A percentile compares a stretch with the other conserved stretches of the same genome.
Evolutionary conservation across 2,113 vertebrate species (phyloP).

Genomic region (Brachyhypopomus gauderio): DNA sequence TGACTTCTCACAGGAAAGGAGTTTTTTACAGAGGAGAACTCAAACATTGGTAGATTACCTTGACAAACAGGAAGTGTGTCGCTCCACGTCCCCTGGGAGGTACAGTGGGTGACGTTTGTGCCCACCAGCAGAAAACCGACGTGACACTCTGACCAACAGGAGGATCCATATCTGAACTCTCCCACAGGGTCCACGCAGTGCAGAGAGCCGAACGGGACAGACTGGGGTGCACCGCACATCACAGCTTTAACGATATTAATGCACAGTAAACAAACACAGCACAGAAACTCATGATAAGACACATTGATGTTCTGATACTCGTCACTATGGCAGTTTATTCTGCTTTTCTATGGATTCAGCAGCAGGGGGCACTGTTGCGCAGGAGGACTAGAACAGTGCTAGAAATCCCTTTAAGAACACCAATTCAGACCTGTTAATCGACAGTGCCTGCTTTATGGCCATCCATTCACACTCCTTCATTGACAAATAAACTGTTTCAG

Average conservation of each 20-base stretch:
- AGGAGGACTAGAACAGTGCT: no score
- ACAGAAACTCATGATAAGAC: background rate
- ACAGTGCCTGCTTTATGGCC: no score
- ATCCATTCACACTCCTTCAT: no score
- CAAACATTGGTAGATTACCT: conserved; percentile 53
- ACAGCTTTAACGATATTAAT: conserved; percentile 52
- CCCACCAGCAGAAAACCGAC: conserved; percentile 69
- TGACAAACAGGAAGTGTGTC: conserved; percentile 60
- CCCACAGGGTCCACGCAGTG: conserved; percentile 53
- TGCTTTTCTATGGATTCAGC: no score
- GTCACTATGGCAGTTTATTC: background rate
- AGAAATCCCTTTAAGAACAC: no score
- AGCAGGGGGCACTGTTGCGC: no score
- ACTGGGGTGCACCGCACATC: conserved; percentile 52
- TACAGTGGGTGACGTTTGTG: conserved; percentile 56
- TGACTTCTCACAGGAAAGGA: no score
- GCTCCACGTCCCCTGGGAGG: conserved; percentile 61
- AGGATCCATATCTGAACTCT: conserved; percentile 59
- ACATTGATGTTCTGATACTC: background rate
- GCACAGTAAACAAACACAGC: background rate
- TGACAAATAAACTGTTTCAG: no score
- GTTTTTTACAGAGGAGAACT: background rate
- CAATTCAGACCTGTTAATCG: no score
- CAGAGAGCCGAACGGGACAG: conserved; percentile 49
- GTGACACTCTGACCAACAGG: conserved; percentile 65